These are phyloP conservation scores for Zygaena filipendulae DNA, from an alignment of 2,888 invertebrate species.

Conservation along the genomic window DNA sequence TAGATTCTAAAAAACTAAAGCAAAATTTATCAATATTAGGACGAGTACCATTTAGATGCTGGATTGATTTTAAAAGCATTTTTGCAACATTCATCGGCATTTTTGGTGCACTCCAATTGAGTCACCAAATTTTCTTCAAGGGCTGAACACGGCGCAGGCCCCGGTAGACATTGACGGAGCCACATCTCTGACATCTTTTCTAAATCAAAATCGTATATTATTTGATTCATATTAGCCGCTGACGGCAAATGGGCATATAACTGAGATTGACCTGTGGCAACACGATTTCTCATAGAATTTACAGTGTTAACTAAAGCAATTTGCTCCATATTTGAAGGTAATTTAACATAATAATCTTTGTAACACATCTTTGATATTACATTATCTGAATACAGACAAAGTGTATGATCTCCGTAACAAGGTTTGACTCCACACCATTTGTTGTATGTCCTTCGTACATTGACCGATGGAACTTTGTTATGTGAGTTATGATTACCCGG, in stretches of 20 bases:
- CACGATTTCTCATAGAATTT: constrained; percentile 50
- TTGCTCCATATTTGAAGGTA: constrained; percentile 31
- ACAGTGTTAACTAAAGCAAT: constrained; percentile 39
- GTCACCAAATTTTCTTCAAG: constrained; percentile 37
- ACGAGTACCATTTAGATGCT: constrained; percentile 29
- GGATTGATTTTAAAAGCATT: constrained; percentile 17
- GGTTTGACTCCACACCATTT: constrained; percentile 49
- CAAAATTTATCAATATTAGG: background rate
- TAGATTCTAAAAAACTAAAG: background rate
- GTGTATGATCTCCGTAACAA: constrained; percentile 53
- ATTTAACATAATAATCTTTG: constrained; percentile 26
- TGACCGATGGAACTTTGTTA: background rate
- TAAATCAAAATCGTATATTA: constrained; percentile 48
- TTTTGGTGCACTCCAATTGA: constrained; percentile 51
- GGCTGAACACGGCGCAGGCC: constrained; percentile 46
- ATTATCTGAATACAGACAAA: constrained; percentile 39
- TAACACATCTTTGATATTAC: constrained; percentile 34
- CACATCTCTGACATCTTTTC: constrained; percentile 44
- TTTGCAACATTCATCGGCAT: constrained; percentile 36
- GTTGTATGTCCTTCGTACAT: constrained; percentile 23
- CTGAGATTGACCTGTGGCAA: constrained; percentile 34
- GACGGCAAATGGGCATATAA: constrained; percentile 39
- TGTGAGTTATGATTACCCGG: background rate
- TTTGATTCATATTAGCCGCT: constrained; percentile 51
- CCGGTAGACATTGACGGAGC: constrained; percentile 52